phyloP scores from a whole-genome alignment of 2,888 invertebrate genomes.

The Autographa gamma region DNA sequence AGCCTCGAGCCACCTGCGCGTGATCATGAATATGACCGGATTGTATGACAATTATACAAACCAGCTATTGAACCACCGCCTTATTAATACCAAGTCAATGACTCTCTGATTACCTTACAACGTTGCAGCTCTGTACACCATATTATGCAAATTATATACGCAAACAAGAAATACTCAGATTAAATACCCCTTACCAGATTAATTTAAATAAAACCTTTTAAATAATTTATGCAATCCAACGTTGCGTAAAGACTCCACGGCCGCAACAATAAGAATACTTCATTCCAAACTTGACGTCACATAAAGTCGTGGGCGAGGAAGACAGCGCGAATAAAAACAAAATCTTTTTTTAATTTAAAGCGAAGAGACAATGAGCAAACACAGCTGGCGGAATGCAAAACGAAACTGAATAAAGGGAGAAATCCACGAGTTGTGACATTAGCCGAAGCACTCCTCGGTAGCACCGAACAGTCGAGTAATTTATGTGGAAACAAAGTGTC shows the following conservation, averaged over 20 bases:
- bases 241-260: conserved; percentile 78
- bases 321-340: conserved; percentile 81
- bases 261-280: conserved; percentile 84
- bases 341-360: conserved; percentile 84
- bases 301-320: conserved; percentile 86
- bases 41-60: conserved; percentile 55
- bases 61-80: conserved; percentile 45
- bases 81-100: conserved; percentile 57
- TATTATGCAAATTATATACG: conserved; percentile 58
- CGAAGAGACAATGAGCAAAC: conserved; percentile 87
- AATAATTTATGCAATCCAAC: conserved; percentile 85
- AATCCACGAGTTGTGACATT: conserved; percentile 76
- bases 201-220: conserved; percentile 80
- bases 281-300: conserved; percentile 87
- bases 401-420: conserved; percentile 75
- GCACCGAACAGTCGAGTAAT: conserved; percentile 76
- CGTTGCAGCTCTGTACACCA: conserved; percentile 46
- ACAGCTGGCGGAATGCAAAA: conserved; percentile 88
- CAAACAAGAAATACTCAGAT: conserved; percentile 45
- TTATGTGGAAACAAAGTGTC: conserved; percentile 83
- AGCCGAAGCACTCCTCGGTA: conserved; percentile 76
- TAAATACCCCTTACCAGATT: conserved; percentile 64
- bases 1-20: conserved; percentile 66
- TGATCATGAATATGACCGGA: conserved; percentile 64
- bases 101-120: conserved; percentile 55